These are phyloP conservation scores for Liparis tanakae DNA, from an alignment of 2,797 vertebrate genomes.

Conservation along the genomic window DNA sequence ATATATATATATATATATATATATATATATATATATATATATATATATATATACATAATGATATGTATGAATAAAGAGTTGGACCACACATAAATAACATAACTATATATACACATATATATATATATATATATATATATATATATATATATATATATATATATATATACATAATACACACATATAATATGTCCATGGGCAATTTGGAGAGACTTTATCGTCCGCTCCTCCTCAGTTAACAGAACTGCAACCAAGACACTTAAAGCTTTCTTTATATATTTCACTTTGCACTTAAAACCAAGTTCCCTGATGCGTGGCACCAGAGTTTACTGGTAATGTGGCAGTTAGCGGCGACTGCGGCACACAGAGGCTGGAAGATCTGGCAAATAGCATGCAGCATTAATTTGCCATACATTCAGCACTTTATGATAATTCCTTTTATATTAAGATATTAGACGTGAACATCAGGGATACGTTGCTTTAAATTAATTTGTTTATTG, in stretches of 20 bases:
- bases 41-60: not conserved
- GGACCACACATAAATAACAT: not conserved
- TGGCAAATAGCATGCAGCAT: not conserved
- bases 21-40: too few species aligned
- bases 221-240: not conserved
- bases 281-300: conserved; percentile 7
- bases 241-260: conserved; percentile 17
- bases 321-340: not conserved
- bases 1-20: too few species aligned
- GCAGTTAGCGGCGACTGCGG: not conserved
- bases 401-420: not conserved
- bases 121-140: too few species aligned
- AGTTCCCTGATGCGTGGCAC: not conserved
- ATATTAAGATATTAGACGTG: not conserved
- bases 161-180: not conserved
- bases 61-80: not conserved
- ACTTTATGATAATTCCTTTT: not conserved
- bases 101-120: too few species aligned
- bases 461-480: not conserved
- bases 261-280: conserved; percentile 2
- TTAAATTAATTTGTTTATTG: not conserved
- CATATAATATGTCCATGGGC: not conserved
- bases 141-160: too few species aligned
- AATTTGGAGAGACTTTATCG: not conserved
- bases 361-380: not conserved